A percentile compares a stretch with the other conserved stretches of the same genome.
Conservation (phyloP, 2,888 invertebrate genomes). For the Chaetogeoica ovagalla region DNA sequence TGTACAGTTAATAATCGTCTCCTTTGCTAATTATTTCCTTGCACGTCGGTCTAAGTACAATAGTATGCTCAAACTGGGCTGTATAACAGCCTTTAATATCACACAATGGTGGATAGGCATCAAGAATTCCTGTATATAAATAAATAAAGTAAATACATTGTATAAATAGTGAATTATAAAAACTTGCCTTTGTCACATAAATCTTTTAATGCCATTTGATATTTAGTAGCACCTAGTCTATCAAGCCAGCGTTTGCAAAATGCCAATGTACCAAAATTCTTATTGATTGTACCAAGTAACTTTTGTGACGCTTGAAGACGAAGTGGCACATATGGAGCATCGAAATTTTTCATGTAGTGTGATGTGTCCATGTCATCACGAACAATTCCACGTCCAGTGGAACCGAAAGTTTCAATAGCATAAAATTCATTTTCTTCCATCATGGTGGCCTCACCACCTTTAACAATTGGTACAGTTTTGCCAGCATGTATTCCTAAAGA, state of each 20-base stretch:
- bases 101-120: slow-evolving; percentile 96
- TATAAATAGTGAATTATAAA: not conserved
- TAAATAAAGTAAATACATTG: not conserved
- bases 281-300: slow-evolving; percentile 88
- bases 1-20: slow-evolving; percentile 77
- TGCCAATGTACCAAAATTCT: slow-evolving; percentile 95
- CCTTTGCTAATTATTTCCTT: slow-evolving; percentile 98
- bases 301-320: slow-evolving; percentile 91
- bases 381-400: slow-evolving; percentile 90
- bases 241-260: slow-evolving; percentile 99
- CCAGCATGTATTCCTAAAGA: slow-evolving; percentile 83
- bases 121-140: slow-evolving; percentile 69
- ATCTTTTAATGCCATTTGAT: slow-evolving; percentile 98
- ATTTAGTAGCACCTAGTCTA: slow-evolving; percentile 93
- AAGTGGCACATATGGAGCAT: slow-evolving; percentile 87
- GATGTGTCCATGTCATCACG: slow-evolving; percentile 99
- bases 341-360: slow-evolving; percentile 99
- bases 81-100: slow-evolving; percentile 98
- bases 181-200: slow-evolving; percentile 84
- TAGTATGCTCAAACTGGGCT: slow-evolving; percentile 98
- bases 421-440: slow-evolving; percentile 99
- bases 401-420: slow-evolving; percentile 99
- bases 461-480: slow-evolving; percentile 98
- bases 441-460: slow-evolving; percentile 93
- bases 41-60: slow-evolving; percentile 94